These are phyloP conservation scores for Potorous gilbertii DNA, from an alignment of 2,797 vertebrate species.

Conservation along the genomic window DNA sequence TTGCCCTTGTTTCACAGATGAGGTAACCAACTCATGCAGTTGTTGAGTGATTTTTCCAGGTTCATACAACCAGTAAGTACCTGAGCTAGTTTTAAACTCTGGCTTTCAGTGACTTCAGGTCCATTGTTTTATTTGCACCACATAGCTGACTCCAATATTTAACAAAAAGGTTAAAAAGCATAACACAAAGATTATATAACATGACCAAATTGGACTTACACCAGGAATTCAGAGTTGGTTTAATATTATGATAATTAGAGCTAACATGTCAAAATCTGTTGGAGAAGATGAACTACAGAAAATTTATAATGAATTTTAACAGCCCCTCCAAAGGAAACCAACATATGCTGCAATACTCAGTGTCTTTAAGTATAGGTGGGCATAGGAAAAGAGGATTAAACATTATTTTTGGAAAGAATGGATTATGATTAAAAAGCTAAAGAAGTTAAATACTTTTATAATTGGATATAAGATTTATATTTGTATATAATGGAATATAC, in stretches of 20 bases:
- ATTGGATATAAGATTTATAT: background rate
- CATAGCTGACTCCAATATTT: background rate
- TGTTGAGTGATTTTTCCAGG: background rate
- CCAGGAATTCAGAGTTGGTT: background rate
- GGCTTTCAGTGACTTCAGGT: background rate
- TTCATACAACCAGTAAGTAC: background rate
- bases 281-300: background rate
- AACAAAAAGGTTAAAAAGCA: background rate
- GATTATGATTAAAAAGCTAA: background rate
- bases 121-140: background rate
- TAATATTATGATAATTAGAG: background rate
- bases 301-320: background rate
- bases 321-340: background rate
- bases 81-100: background rate
- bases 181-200: background rate
- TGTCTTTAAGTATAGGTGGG: background rate
- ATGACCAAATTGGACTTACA: background rate
- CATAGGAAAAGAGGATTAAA: background rate
- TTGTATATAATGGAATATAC: background rate
- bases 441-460: background rate
- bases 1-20: background rate
- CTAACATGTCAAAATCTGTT: background rate
- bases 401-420: background rate
- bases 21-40: background rate
- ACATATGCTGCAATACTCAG: background rate